Evolutionary conservation across 1,140 invertebrate genomes (phyloP), one percentile per base, ranked within the genome.

Genomic region (Sinella curviseta): DNA sequence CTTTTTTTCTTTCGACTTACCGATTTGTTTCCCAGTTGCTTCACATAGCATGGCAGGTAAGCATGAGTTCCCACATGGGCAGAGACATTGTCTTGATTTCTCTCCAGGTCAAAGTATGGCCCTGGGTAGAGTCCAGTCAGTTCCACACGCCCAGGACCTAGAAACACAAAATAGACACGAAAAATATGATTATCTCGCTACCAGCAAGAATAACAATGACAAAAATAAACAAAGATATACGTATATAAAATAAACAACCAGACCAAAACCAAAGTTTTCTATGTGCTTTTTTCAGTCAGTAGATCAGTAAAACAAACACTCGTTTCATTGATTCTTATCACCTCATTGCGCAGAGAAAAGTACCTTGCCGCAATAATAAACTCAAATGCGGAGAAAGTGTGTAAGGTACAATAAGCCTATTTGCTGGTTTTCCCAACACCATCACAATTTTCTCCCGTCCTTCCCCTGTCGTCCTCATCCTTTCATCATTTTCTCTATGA

Each of bases 11-110:
- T 48, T 48, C 33, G 33, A 79, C 82, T 82, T 54, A 83, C 82
- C 33, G 82, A 82, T 81, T 83, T 83, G 74, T 83, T 83, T 48
- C 82, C 82, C 34, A 83, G 36, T 78, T 83, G 82, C 67, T 82
- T 83, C 55, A 83, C 82, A 65, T 78, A 80, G 70, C 82, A 83
- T 20, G 77, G 82, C 34, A 83, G 78, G 77, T 82, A 83, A 55
- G 82, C 82, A 75, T 79, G 77, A 57, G 79, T 81, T 54, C 82
- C 82, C 34, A 81, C 82, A 65, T 82, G 76, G 73, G 75, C 78
- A 48, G 82, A 80, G 16, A 83, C 76, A 78, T 81, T 82, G 48
- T 79, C 79, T 70, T 77, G 74, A 75, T 83, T 83, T 60, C 80
- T 79, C 67, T 82, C 82, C 67, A 77, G 57, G 78, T 83, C 82